Evolutionary conservation across 2,113 vertebrate genomes (phyloP).

Genomic region (Zosterops pallidus): DNA sequence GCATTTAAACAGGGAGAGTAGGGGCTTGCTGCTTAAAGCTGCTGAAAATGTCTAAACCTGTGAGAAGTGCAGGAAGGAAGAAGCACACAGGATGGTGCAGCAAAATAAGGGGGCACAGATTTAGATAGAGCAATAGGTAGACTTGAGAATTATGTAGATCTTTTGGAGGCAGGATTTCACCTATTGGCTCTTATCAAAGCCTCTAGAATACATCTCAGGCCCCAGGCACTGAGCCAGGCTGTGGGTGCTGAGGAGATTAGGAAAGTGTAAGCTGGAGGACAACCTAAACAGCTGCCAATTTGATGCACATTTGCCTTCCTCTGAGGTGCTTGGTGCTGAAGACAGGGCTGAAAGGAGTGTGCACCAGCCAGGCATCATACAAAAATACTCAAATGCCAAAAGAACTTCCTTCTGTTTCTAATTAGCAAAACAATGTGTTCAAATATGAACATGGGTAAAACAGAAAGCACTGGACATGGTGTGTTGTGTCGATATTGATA

Average conservation of each 20-base stretch:
- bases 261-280: not conserved
- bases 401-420: not conserved
- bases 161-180: not conserved
- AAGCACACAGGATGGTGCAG: rapidly evolving
- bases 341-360: not conserved
- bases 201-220: not conserved
- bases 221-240: not conserved
- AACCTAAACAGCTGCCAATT: not conserved
- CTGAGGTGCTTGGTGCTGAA: not conserved
- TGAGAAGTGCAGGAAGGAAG: not conserved
- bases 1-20: not conserved
- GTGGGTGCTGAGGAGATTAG: not conserved
- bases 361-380: not conserved
- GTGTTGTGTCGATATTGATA: not conserved
- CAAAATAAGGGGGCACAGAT: not conserved
- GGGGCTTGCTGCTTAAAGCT: not conserved
- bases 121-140: not conserved
- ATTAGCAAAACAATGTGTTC: not conserved
- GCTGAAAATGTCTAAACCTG: not conserved
- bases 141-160: not conserved
- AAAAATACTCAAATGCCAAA: not conserved
- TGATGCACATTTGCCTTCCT: not conserved
- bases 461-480: not conserved
- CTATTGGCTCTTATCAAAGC: not conserved
- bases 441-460: not conserved